Percentiles rank a stretch among this genome's conserved stretches.
Conservation (phyloP, 1,140 invertebrate species). For the Eulimnadia texana region DNA sequence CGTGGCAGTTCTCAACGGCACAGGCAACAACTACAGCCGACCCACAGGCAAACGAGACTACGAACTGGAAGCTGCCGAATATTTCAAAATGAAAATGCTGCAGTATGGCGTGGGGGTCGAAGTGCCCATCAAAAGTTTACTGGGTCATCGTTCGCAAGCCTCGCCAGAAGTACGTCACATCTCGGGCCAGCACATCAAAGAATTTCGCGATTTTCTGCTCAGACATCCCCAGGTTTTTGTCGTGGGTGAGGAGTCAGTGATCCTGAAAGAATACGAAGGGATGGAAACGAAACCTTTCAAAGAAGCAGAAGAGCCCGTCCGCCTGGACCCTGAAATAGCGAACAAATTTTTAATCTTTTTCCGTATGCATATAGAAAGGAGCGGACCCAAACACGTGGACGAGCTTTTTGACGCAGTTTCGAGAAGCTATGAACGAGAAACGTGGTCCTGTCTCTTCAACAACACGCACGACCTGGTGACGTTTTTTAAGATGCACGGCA, state of each 20-base stretch:
- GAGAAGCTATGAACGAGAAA: constrained; percentile 33
- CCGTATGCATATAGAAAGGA: constrained; percentile 54
- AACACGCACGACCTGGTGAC: constrained; percentile 68
- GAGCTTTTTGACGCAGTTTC: constrained; percentile 66
- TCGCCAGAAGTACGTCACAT: constrained; percentile 90
- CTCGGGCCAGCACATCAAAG: constrained; percentile 79
- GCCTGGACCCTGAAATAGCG: constrained; percentile 16
- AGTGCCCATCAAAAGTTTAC: constrained; percentile 80
- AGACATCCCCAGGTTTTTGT: constrained; percentile 75
- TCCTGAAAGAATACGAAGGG: constrained; percentile 46
- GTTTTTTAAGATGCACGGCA: constrained; percentile 76
- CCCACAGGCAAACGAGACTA: constrained; percentile 58
- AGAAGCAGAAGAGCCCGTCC: constrained; percentile 32
- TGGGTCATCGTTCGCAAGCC: constrained; percentile 77
- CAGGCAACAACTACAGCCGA: constrained; percentile 28
- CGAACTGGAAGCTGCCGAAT: constrained; percentile 81
- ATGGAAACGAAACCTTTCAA: constrained; percentile 42
- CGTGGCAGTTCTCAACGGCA: constrained; percentile 23
- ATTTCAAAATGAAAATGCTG: constrained; percentile 77
- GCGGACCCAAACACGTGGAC: constrained; percentile 65
- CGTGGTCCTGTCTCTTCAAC: constrained; percentile 67
- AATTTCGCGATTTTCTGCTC: constrained; percentile 79
- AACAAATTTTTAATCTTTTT: constrained; percentile 48
- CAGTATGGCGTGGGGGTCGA: constrained; percentile 78
- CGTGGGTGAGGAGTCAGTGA: constrained; percentile 69